phyloP scores from a whole-genome alignment of 2,113 vertebrate species.

The Nasalis larvatus region DNA sequence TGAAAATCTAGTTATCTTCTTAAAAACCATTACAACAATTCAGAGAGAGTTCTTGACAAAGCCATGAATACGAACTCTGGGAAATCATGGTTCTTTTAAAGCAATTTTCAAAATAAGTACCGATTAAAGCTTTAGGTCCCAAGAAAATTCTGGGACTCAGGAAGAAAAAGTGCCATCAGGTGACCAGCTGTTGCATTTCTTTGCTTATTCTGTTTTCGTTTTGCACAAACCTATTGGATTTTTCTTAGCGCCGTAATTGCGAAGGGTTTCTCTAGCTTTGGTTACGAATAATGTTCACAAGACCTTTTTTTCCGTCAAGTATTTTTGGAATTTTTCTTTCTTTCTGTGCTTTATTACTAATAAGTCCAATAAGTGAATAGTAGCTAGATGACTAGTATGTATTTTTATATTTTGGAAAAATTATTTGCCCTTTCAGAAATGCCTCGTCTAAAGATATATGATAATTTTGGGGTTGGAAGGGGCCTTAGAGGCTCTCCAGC shows the following conservation, averaged over 20 bases:
- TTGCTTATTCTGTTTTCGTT: background rate
- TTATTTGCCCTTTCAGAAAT: background rate
- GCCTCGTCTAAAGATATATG: background rate
- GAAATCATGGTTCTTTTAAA: background rate
- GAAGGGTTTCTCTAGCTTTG: background rate
- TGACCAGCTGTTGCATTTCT: background rate
- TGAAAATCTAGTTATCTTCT: background rate
- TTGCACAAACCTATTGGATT: background rate
- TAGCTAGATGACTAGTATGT: background rate
- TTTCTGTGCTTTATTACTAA: constrained; percentile 56
- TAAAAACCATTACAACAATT: background rate
- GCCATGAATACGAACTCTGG: background rate
- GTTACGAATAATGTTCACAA: background rate
- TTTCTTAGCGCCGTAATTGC: background rate
- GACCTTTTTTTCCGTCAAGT: background rate
- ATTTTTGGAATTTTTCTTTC: constrained; percentile 35
- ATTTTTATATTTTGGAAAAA: background rate
- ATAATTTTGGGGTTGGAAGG: background rate
- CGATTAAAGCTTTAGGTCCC: constrained; percentile 30
- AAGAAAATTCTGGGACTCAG: background rate
- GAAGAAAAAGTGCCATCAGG: background rate
- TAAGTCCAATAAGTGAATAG: constrained; percentile 12
- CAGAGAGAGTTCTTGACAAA: background rate
- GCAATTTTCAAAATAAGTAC: background rate
- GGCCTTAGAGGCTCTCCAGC: rapidly evolving